Evolutionary conservation across 2,797 vertebrate species (phyloP).

Genomic region (Ceryle rudis): DNA sequence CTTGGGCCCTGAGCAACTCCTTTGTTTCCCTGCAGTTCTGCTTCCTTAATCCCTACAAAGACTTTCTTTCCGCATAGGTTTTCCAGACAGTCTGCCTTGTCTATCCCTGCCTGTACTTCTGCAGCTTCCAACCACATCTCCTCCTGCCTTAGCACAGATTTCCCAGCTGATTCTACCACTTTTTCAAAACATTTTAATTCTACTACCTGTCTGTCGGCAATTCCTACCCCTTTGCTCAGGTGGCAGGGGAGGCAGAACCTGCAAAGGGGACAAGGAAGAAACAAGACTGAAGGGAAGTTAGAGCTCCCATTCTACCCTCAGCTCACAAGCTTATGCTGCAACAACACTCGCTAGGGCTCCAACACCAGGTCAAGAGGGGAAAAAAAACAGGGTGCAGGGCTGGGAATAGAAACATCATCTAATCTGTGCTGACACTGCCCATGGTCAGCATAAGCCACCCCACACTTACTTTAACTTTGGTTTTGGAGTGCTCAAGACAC

Average conservation of each 20-base stretch:
- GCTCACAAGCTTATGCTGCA: not conserved
- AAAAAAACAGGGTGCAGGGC: not conserved
- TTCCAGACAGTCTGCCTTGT: not conserved
- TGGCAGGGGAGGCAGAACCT: not conserved
- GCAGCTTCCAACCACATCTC: not conserved
- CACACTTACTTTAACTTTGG: slow-evolving; percentile 92
- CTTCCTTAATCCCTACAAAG: not conserved
- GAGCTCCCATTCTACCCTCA: not conserved
- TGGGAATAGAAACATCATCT: not conserved
- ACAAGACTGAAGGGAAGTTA: not conserved
- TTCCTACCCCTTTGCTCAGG: not conserved
- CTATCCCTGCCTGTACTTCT: not conserved
- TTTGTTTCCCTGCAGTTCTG: not conserved
- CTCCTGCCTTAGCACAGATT: not conserved
- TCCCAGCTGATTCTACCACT: not conserved
- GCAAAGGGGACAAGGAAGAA: not conserved
- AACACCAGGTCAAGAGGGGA: rapidly evolving
- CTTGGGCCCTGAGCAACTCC: not conserved
- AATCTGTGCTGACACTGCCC: not conserved
- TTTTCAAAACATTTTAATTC: not conserved
- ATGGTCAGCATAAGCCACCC: not conserved
- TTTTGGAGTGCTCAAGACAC: slow-evolving; percentile 96
- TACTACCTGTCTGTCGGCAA: not conserved
- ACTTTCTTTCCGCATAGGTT: not conserved
- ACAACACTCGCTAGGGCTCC: not conserved